Conservation (phyloP, 1,140 invertebrate species). For the Macrotrachela quadricornifera region DNA sequence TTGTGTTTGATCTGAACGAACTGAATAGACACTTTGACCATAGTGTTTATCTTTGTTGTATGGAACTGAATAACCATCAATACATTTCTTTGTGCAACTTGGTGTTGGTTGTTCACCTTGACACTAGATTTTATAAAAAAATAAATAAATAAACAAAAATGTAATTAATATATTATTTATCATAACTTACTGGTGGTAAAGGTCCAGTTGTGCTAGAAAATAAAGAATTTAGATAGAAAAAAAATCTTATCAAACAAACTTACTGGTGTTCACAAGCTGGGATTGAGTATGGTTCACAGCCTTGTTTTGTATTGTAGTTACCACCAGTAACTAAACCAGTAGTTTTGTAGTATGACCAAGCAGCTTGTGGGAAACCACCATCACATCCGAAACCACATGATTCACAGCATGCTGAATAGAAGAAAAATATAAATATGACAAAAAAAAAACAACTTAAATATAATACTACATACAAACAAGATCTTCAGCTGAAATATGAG, state of each 20-base stretch:
- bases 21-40: slow-evolving; percentile 30
- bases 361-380: slow-evolving; percentile 50
- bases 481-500: slow-evolving; percentile 64
- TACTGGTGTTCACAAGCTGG: slow-evolving; percentile 63
- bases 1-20: slow-evolving; percentile 20
- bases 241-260: too few relatives aligned
- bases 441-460: too few relatives aligned
- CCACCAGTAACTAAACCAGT: slow-evolving; percentile 52
- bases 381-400: slow-evolving; percentile 46
- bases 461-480: slow-evolving; percentile 34
- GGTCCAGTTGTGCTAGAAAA: slow-evolving; percentile 39
- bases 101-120: slow-evolving; percentile 47
- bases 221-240: too few relatives aligned
- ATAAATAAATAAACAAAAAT: not conserved
- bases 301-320: slow-evolving; percentile 47
- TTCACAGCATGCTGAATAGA: slow-evolving; percentile 43
- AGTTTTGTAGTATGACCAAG: slow-evolving; percentile 53
- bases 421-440: too few relatives aligned
- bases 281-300: slow-evolving; percentile 64
- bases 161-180: not conserved
- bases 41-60: slow-evolving; percentile 56
- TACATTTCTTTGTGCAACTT: slow-evolving; percentile 48
- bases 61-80: slow-evolving; percentile 41
- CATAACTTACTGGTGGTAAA: slow-evolving; percentile 10
- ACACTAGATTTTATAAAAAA: slow-evolving; percentile 30